Percentiles rank a stretch among this genome's conserved stretches.
These are phyloP conservation scores for Zelostemma sp. DNA, from an alignment of 1,140 invertebrate species.

Conservation along the genomic window DNA sequence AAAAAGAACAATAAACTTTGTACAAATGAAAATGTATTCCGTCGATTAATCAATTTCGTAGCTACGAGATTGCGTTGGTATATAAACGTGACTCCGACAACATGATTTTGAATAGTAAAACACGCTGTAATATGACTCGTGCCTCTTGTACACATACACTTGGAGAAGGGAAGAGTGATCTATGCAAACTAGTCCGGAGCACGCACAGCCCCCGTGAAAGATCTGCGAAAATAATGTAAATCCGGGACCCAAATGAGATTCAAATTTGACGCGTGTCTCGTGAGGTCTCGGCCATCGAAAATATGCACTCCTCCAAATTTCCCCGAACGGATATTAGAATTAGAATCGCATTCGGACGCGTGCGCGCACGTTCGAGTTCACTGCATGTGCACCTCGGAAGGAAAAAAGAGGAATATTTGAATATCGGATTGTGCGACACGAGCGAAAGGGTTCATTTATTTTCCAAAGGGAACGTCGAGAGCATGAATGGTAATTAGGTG, in stretches of 20 bases:
- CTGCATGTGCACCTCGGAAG: conserved; percentile 15
- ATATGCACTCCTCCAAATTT: conserved; percentile 53
- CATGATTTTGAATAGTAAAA: not conserved
- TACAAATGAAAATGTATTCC: not conserved
- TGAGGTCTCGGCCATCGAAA: conserved; percentile 27
- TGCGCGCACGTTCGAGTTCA: conserved; percentile 49
- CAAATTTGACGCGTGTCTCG: conserved; percentile 59
- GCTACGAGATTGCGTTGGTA: not conserved
- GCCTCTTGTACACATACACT: not conserved
- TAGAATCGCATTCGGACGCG: conserved; percentile 61
- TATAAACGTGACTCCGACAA: not conserved
- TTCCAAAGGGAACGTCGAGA: conserved; percentile 20
- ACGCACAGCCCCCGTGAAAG: conserved; percentile 27
- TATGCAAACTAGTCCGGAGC: conserved; percentile 30
- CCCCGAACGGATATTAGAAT: conserved; percentile 58
- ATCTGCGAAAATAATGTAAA: conserved; percentile 54
- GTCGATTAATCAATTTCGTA: not conserved
- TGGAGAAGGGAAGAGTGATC: not conserved
- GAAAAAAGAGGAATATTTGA: conserved; percentile 53
- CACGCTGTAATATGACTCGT: not conserved
- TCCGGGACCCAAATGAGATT: conserved; percentile 49
- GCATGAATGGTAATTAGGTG: not conserved
- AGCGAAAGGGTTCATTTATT: conserved; percentile 51
- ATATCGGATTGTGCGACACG: conserved; percentile 51
- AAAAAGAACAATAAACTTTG: too few relatives aligned